phyloP scores from a whole-genome alignment of 2,888 invertebrate genomes.

The Rhopalosiphum nymphaeae region DNA sequence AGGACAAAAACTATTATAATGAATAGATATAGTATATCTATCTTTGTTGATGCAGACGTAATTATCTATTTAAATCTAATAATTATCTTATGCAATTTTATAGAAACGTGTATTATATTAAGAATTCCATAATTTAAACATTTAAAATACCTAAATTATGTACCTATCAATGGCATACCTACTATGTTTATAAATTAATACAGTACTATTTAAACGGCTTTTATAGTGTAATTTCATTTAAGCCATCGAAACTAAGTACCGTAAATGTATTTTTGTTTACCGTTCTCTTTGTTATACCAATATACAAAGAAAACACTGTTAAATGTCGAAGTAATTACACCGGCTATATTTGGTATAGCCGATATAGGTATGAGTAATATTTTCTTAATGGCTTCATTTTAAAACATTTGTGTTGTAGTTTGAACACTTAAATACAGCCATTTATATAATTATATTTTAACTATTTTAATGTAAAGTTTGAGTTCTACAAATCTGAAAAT shows the following conservation, averaged over 20 bases:
- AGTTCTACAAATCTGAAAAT: background rate
- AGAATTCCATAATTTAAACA: background rate
- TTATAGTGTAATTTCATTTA: background rate
- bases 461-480: background rate
- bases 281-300: background rate
- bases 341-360: background rate
- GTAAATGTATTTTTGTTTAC: background rate
- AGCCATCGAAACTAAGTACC: background rate
- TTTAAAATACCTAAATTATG: background rate
- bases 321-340: background rate
- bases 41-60: background rate
- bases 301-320: background rate
- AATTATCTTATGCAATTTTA: background rate
- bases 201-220: background rate
- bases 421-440: background rate
- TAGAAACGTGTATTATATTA: background rate
- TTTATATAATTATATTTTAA: background rate
- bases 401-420: background rate
- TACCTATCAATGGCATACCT: background rate
- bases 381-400: background rate
- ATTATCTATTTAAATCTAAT: background rate
- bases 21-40: background rate
- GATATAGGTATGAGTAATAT: background rate
- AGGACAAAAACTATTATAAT: background rate
- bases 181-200: background rate